Base-by-base conservation (phyloP, 2,888 invertebrate species). In the Empis livida region DNA sequence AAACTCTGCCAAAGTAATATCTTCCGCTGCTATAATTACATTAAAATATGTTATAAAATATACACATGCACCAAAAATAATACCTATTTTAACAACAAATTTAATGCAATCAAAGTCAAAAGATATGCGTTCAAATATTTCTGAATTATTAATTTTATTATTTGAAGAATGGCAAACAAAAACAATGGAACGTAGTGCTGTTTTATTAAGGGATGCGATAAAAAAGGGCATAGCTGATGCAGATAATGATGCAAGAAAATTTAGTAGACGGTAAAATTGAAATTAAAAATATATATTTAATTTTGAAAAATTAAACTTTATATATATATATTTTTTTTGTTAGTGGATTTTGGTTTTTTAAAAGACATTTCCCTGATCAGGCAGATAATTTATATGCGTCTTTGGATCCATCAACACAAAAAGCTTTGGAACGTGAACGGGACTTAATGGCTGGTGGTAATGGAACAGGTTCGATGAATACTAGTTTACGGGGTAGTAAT, bases 1-100 rank as follows among this genome's bases (percentile, higher is more conserved):
- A 61, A 97, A 95, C 67, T 90, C 91, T 55, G 95, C 93, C 53
- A 97, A 96, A 79, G 89, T 92, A 53, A 88, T 96, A 67, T 85
- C 95, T 8, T 85, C 92, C 0, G 85, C 93, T 1, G 93, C 91
- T 44, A 77, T 81, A 3, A 80, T 93, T 47, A 83, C 90, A 54
- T 79, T 95, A 35, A 81, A 85, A 44, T 94, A 92, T 72, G 86
- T 96, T 45, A 84, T 96, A 48, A 79, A 80, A 62, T 77, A 87
- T 67, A 87, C 86, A 8, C 89, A 89, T 62, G 79, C 82, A 53
- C 79, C 84, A 45, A 78, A 91, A 39, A 72, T 92, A 38, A 74
- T 93, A 42, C 87, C 90, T 20, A 83, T 88, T 50, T 76, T 93
- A 20, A 78, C 82, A 10, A 77, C 78, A 50, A 82, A 82, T 58